Percentiles rank a stretch among this genome's conserved stretches.
Evolutionary conservation across 2,797 vertebrate genomes (phyloP).

Genomic region (Sphaeramia orbicularis): DNA sequence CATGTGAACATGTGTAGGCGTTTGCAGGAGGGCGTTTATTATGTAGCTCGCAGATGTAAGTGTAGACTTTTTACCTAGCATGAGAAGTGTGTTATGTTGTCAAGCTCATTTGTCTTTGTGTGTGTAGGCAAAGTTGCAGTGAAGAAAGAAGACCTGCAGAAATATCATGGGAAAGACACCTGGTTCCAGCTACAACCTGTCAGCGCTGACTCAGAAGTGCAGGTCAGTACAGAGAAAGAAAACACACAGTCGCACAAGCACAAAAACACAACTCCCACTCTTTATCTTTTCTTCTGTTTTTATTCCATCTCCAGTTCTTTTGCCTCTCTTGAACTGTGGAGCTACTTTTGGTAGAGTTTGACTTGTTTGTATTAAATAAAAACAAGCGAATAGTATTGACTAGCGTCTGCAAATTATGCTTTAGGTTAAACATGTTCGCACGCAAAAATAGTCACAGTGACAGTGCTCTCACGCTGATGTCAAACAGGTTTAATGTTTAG

Average conservation of each 20-base stretch:
- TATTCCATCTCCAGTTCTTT: not conserved
- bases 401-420: too few species aligned
- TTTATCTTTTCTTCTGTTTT: constrained; percentile 4
- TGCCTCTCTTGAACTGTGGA: too few species aligned
- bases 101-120: constrained; percentile 43
- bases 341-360: too few species aligned
- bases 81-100: constrained; percentile 20
- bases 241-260: constrained; percentile 8
- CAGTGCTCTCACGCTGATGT: too few species aligned
- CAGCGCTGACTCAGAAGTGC: constrained; percentile 98
- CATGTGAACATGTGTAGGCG: constrained; percentile 25
- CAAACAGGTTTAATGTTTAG: too few species aligned
- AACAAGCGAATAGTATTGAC: too few species aligned
- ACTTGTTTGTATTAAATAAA: too few species aligned
- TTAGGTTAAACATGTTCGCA: too few species aligned
- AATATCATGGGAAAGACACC: constrained; percentile 98
- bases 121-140: constrained; percentile 95
- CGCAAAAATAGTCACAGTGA: too few species aligned
- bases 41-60: constrained; percentile 20
- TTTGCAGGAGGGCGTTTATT: constrained; percentile 10
- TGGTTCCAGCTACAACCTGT: constrained; percentile 99
- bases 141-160: constrained; percentile 97
- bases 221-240: constrained; percentile 86
- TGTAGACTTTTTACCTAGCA: not conserved
- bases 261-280: constrained; percentile 1